Conservation (phyloP, 37 sponge, comb jelly and placozoan species). For the Cliona cf. orientalis region DNA sequence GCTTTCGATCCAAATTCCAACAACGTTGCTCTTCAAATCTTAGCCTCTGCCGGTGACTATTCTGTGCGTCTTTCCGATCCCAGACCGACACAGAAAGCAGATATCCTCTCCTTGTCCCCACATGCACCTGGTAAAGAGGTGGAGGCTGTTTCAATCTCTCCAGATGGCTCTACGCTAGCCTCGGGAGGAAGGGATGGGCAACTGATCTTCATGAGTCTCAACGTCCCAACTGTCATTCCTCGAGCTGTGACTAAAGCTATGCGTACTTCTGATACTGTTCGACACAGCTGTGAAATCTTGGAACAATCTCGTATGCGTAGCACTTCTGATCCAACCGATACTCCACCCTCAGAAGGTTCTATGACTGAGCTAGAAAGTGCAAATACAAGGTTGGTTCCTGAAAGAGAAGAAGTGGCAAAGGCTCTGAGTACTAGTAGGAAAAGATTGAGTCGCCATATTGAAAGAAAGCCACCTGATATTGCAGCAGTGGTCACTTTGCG, state of each 20-base stretch:
- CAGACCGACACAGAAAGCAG: constrained; percentile 49
- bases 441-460: constrained; percentile 33
- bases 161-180: constrained; percentile 78
- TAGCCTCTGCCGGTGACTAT: constrained; percentile 84
- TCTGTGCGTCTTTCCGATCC: constrained; percentile 72
- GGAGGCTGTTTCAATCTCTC: constrained; percentile 78
- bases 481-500: constrained; percentile 30
- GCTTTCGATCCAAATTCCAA: constrained; percentile 62
- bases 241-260: not conserved
- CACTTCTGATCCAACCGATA: constrained; percentile 14
- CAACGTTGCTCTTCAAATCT: constrained; percentile 43
- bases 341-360: not conserved
- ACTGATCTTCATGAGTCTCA: constrained; percentile 67
- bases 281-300: constrained; percentile 1
- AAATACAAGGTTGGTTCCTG: too few relatives aligned
- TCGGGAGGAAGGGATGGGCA: constrained; percentile 84
- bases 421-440: constrained; percentile 2
- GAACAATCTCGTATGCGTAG: constrained; percentile 1
- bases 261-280: constrained; percentile 7
- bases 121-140: constrained; percentile 80
- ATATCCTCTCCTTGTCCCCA: constrained; percentile 44
- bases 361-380: constrained; percentile 11
- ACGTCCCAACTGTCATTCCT: constrained; percentile 52
- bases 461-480: constrained; percentile 49
- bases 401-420: constrained; percentile 25